phyloP scores from a whole-genome alignment of 1,140 invertebrate species.

The Drosophila rufa region DNA sequence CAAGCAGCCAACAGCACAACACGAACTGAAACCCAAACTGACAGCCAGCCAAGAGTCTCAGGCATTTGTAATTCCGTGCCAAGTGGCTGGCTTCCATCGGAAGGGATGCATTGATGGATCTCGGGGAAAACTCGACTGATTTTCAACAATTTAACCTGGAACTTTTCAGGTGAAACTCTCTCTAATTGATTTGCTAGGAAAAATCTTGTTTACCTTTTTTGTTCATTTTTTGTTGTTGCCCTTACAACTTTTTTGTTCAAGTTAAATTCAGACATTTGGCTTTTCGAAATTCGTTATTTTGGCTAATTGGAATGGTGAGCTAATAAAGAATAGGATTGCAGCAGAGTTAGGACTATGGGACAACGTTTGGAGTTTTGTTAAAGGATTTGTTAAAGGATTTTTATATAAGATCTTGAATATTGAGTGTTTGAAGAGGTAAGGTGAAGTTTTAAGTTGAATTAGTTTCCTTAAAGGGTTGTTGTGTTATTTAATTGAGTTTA shows the following conservation, averaged over 20 bases:
- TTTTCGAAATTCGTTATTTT: constrained; percentile 16
- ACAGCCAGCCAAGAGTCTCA: constrained; percentile 73
- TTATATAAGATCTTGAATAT: not conserved
- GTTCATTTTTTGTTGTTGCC: not conserved
- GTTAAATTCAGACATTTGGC: constrained; percentile 37
- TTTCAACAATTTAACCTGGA: constrained; percentile 51
- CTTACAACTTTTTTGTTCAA: constrained; percentile 26
- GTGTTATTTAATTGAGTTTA: not conserved
- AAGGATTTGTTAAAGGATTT: not conserved
- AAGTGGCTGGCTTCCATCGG: constrained; percentile 26
- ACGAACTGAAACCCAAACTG: constrained; percentile 55
- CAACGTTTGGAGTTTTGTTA: not conserved
- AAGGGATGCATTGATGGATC: constrained; percentile 31
- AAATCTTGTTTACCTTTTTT: constrained; percentile 38
- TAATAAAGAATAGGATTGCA: not conserved
- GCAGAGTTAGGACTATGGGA: not conserved
- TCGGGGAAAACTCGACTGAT: constrained; percentile 8
- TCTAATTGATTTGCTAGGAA: constrained; percentile 70
- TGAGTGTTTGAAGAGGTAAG: not conserved
- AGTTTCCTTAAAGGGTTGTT: too few species aligned
- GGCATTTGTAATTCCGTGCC: constrained; percentile 62
- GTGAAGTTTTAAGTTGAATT: not conserved
- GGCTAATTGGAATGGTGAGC: constrained; percentile 32
- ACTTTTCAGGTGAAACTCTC: constrained; percentile 41
- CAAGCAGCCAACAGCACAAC: constrained; percentile 43